A percentile compares a stretch with the other conserved stretches of the same genome.
Evolutionary conservation across 1,140 invertebrate species (phyloP).

Genomic region (Rhopalosiphum padi): DNA sequence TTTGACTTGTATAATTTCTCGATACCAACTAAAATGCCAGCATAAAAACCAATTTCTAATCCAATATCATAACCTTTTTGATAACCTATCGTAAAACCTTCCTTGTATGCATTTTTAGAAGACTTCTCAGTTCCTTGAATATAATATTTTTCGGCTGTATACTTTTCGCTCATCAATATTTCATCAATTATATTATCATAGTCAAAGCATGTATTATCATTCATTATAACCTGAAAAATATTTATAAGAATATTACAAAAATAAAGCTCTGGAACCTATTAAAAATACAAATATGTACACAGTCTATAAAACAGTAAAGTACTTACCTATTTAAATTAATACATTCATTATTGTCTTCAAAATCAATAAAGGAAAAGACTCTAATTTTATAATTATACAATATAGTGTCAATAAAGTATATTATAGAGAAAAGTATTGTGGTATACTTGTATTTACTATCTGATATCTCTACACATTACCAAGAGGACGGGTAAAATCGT

Average conservation of each 20-base stretch:
- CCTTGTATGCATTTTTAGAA: constrained; percentile 60
- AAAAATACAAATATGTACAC: too few relatives aligned
- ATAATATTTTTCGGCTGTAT: constrained; percentile 59
- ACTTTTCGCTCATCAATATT: constrained; percentile 62
- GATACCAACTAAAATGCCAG: constrained; percentile 58
- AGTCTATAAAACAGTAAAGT: too few relatives aligned
- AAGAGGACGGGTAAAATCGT: too few relatives aligned
- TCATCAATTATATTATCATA: constrained; percentile 63
- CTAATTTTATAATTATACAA: too few relatives aligned
- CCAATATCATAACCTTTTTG: constrained; percentile 63
- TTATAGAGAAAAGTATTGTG: too few relatives aligned
- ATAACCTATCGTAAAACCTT: constrained; percentile 63
- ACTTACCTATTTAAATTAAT: not conserved
- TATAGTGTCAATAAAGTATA: too few relatives aligned
- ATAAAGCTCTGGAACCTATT: too few relatives aligned
- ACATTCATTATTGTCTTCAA: not conserved
- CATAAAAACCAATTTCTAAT: constrained; percentile 63
- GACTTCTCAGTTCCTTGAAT: constrained; percentile 62
- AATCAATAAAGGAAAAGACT: not conserved
- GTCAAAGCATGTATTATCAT: constrained; percentile 58
- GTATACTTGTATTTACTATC: too few relatives aligned
- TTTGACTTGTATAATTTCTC: constrained; percentile 38
- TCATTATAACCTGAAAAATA: constrained; percentile 34
- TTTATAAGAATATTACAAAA: not conserved
- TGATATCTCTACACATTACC: too few relatives aligned